Evolutionary conservation across 2,797 vertebrate species (phyloP).

Genomic region (Acanthopagrus latus): DNA sequence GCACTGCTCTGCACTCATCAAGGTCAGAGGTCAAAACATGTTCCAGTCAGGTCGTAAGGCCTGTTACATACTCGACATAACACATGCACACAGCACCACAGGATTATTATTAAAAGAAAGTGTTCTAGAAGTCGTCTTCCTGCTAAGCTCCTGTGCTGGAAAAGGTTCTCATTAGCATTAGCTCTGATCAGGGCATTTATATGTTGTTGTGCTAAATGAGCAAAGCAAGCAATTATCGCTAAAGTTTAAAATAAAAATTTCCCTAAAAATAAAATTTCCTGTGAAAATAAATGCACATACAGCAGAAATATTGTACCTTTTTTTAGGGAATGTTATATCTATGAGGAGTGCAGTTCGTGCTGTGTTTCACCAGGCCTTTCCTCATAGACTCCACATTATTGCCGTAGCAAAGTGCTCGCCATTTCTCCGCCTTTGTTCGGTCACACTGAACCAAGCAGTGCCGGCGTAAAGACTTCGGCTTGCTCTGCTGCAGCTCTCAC

Average conservation of each 20-base stretch:
- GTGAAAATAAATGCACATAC: not conserved
- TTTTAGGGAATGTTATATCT: too few species aligned
- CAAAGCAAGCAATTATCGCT: not conserved
- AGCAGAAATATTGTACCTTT: too few species aligned
- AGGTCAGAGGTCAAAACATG: constrained; percentile 82
- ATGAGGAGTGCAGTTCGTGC: too few species aligned
- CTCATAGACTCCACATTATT: too few species aligned
- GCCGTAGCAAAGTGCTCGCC: too few species aligned
- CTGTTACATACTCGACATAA: not conserved
- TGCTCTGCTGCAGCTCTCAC: too few species aligned
- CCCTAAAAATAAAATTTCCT: too few species aligned
- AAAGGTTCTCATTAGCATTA: constrained; percentile 2
- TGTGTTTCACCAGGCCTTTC: too few species aligned
- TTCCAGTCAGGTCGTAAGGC: not conserved
- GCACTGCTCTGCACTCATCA: constrained; percentile 96
- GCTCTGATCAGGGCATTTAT: not conserved
- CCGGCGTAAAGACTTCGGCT: too few species aligned
- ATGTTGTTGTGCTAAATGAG: not conserved
- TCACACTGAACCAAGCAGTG: too few species aligned
- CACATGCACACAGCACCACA: not conserved
- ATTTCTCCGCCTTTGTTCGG: too few species aligned
- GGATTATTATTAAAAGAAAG: too few species aligned
- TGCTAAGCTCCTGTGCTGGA: not conserved
- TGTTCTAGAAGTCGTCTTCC: not conserved
- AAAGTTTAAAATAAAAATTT: not conserved